Evolutionary conservation across 2,888 invertebrate species (phyloP), one percentile per base, ranked within the genome.

Genomic region (Dynastes grantii): DNA sequence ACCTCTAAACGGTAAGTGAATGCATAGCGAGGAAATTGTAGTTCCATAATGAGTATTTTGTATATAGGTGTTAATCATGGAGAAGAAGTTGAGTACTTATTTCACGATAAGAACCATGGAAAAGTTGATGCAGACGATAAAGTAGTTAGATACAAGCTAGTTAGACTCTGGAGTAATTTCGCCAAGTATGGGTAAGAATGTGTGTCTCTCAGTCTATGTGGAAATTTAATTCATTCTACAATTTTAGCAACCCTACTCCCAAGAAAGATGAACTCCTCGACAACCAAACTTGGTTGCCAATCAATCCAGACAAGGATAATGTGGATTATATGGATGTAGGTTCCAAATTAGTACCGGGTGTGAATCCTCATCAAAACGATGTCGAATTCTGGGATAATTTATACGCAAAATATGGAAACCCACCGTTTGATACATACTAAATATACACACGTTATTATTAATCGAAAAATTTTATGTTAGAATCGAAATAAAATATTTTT

Each of bases 331-430:
- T 81, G 16, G 78, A 81, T 55, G 82, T 83, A 49, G 79, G 70
- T 5, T 45, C 51, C 6, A 79, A 75, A 32, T 71, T 82, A 64
- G 78, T 61, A 3, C 32, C 65, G 9, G 29, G 16, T 53, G 51
- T 67, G 75, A 83, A 89, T 79, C 90, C 90, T 32, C 86, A 89
- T 76, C 78, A 84, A 2, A 80, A 78, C 0, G 85, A 84, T 1
- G 65, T 89, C 5, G 71, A 78, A 0, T 81, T 80, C 55, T 83
- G 82, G 82, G 67, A 79, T 37, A 58, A 78, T 22, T 67, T 81
- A 16, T 83, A 80, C 53, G 51, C 61, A 0, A 68, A 63, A 11
- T 81, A 80, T 76, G 81, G 81, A 76, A 78, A 81, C 79, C 80
- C 81, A 40, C 81, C 82, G 1, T 79, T 71, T 27, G 76, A 79